A percentile compares a stretch with the other conserved stretches of the same genome.
Evolutionary conservation across 2,113 vertebrate species (phyloP).

Genomic region (Hassar affinis): DNA sequence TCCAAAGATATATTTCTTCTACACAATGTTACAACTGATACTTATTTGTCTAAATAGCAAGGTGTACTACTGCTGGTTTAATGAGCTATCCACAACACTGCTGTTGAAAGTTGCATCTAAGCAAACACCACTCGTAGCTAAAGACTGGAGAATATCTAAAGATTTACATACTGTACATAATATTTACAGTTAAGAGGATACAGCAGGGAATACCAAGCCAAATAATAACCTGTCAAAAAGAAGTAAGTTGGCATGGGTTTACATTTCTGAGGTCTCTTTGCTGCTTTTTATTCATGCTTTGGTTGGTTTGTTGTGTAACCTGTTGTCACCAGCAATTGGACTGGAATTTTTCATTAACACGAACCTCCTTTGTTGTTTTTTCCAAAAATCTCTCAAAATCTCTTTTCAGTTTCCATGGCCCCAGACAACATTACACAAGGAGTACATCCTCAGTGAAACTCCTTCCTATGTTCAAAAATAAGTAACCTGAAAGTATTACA

Average conservation of each 20-base stretch:
- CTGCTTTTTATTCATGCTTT: neutral
- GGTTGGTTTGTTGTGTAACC: neutral
- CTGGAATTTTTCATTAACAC: neutral
- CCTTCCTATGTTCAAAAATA: neutral
- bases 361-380: neutral
- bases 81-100: neutral
- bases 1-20: neutral
- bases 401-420: neutral
- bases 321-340: neutral
- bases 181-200: neutral
- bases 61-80: neutral
- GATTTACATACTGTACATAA: neutral
- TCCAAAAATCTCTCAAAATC: neutral
- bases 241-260: neutral
- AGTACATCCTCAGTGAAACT: neutral
- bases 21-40: neutral
- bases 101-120: neutral
- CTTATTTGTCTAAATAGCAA: neutral
- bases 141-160: neutral
- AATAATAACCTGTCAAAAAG: neutral
- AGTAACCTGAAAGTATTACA: neutral
- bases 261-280: neutral
- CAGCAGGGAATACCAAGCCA: neutral
- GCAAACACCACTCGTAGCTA: neutral
- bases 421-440: neutral